Evolutionary conservation across 2,113 vertebrate genomes (phyloP).

Genomic region (Brienomyrus longianalis): DNA sequence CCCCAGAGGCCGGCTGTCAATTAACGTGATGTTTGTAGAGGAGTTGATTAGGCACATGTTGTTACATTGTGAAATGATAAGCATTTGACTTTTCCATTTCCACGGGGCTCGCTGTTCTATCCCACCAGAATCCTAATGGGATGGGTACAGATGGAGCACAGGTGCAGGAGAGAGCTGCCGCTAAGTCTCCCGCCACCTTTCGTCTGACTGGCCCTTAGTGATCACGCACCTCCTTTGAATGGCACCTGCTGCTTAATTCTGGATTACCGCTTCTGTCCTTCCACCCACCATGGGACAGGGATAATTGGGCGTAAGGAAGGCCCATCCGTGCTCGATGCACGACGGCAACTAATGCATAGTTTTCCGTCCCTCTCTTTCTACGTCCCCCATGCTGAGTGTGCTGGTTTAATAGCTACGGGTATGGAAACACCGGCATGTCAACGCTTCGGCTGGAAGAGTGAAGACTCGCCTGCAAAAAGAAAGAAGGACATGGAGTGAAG

Average conservation of each 20-base stretch:
- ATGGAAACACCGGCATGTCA: neutral
- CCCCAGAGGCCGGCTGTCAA: constrained; percentile 14
- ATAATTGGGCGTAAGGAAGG: neutral
- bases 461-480: constrained; percentile 13
- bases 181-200: neutral
- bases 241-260: neutral
- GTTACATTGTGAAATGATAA: constrained; percentile 21
- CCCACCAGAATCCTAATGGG: neutral
- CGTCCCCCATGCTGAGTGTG: neutral
- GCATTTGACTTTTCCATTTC: constrained; percentile 10
- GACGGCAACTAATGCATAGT: neutral
- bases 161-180: neutral
- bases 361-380: neutral
- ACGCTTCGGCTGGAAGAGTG: neutral
- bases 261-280: neutral
- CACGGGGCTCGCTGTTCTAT: neutral
- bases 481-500: constrained; percentile 11
- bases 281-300: neutral
- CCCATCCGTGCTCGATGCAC: neutral
- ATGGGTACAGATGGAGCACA: neutral
- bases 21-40: constrained; percentile 15
- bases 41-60: constrained; percentile 14
- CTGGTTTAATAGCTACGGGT: neutral
- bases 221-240: neutral
- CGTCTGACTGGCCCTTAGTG: neutral